Evolutionary conservation across 2,113 vertebrate genomes (phyloP), one percentile per base, ranked within the genome.

Genomic region (Zosterops borbonicus): DNA sequence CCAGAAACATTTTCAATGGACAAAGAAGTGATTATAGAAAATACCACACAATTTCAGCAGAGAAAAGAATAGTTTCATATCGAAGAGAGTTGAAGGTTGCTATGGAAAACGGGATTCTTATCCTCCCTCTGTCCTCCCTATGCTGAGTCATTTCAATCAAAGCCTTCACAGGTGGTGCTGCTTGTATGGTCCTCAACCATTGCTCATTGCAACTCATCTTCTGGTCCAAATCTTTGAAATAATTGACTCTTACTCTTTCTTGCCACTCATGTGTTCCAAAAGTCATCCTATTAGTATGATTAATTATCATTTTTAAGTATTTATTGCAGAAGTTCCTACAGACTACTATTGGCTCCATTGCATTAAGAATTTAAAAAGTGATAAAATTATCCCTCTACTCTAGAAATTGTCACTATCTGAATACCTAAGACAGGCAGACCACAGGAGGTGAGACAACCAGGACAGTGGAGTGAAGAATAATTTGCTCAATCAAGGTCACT

Each of bases 101-200:
- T 88, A 83, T 86, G 88, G 93, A 92, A 81, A 93, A 59, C 21
- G 64, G 42, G 21, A 83, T 88, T 94, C 84, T 88, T 77, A 44
- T 50, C 19, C 55, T 87, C 50, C 68, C 39, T 76, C 74, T 75
- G 39, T 67, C 64, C 21, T 94, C 60, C 31, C 17, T 68, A 52
- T 80, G 71, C 68, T 86, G 50, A 95, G 47, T 86, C 52, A 64
- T 90, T 88, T 86, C 60, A 24, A 23, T 77, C 80, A 90, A 74
- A 93, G 27, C 22, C 47, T 90, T 94, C 52, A 64, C 20, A 71
- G 42, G 70, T 96, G 67, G 22, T 77, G 11, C 27, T 75, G 22
- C 44, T 87, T 71, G 24, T 41, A 25, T 58, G 55, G 25, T 90
- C 79, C 35, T 88, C 68, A 70, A 25, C 47, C 10, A 23, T 35